Conservation (phyloP, 2,888 invertebrate genomes). For the Pterostichus madidus region DNA sequence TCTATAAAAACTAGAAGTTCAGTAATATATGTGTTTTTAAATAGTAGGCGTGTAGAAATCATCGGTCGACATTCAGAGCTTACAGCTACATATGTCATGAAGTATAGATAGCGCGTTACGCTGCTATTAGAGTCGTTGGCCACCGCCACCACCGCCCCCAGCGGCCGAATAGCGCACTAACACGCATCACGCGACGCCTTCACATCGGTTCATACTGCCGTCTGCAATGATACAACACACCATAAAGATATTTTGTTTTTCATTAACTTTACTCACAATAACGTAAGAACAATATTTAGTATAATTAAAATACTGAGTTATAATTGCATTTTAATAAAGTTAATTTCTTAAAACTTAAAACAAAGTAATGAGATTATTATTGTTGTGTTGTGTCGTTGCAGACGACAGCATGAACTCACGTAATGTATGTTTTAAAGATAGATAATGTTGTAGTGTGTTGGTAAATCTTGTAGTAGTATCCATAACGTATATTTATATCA, state of each 20-base stretch:
- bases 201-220: too few relatives aligned
- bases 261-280: too few relatives aligned
- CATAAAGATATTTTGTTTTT: too few relatives aligned
- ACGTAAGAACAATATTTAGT: too few relatives aligned
- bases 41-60: constrained; percentile 52
- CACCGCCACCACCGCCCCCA: constrained; percentile 7
- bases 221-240: too few relatives aligned
- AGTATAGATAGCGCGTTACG: constrained; percentile 43
- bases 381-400: not conserved
- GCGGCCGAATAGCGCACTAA: constrained; percentile 35
- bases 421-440: constrained; percentile 27
- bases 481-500: constrained; percentile 46
- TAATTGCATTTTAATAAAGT: too few relatives aligned
- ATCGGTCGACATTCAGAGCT: constrained; percentile 9
- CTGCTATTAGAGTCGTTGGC: constrained; percentile 26
- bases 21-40: constrained; percentile 60
- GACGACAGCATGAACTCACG: not conserved
- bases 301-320: too few relatives aligned
- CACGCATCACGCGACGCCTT: constrained; percentile 35
- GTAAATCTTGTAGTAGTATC: constrained; percentile 35
- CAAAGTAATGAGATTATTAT: too few relatives aligned
- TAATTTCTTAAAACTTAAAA: too few relatives aligned
- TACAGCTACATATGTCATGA: constrained; percentile 47
- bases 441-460: constrained; percentile 33
- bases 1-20: not conserved